Base-by-base conservation (phyloP, 1,140 invertebrate species). In the Orchesella cincta region DNA sequence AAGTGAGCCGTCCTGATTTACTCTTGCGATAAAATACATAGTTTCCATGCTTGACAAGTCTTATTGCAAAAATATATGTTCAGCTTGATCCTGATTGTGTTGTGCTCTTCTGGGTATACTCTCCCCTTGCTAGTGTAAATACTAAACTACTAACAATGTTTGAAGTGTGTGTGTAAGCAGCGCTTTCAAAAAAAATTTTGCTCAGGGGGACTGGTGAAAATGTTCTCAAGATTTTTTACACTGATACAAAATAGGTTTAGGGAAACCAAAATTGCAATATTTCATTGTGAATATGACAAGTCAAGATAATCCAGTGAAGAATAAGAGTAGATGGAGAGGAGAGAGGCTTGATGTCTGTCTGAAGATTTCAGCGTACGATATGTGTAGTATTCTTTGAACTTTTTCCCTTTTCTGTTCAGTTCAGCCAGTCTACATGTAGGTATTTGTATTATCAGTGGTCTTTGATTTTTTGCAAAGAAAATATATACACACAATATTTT, bases 21-120 rank as follows among this genome's bases (percentile, higher is more conserved):
- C 12, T 23, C 62, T 67, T 29, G 62, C n/a, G 62, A 67, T 67
- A 67, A 33, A n/a, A n/a, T n/a, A n/a, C n/a, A 33, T 8, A 67
- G 28, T 29, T 67, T 67, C 26, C 62, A 67, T 33, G 62, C 62
- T 67, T 67, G 62, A 67, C 62, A 67, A 67, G 62, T 8, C 31
- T 67, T 67, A 67, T 67, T 67, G 62, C 62, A 23, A 29, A 67
- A 67, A 33, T 31, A 67, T 67, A 57, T n/a, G n/a, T n/a, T n/a
- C n/a, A n/a, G n/a, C n/a, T n/a, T n/a, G n/a, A n/a, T n/a, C n/a
- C n/a, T n/a, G n/a, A n/a, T n/a, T n/a, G n/a, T n/a, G n/a, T n/a
- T n/a, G n/a, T n/a, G n/a, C n/a, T n/a, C n/a, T n/a, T n/a, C n/a
- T n/a, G n/a, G n/a, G n/a, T n/a, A n/a, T n/a, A n/a, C n/a, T n/a